Evolutionary conservation across 2,113 vertebrate genomes (phyloP).

Genomic region (Lepus europaeus): DNA sequence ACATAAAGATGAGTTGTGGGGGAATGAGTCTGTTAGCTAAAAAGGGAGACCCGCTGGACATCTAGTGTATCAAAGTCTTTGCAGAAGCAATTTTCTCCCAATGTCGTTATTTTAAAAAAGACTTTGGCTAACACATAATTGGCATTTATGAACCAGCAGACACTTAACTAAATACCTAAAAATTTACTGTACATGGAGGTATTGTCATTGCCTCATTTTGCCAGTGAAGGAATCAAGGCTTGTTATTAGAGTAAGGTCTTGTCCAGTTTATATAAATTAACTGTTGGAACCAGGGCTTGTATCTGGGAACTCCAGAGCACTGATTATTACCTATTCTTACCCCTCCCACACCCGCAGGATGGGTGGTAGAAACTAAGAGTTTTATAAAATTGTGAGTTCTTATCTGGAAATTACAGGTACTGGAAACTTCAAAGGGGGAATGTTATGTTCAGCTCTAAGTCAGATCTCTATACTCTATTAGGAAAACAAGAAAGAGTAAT

Average conservation of each 20-base stretch:
- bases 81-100: neutral
- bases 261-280: neutral
- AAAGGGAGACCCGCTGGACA: neutral
- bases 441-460: neutral
- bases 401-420: neutral
- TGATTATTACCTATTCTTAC: neutral
- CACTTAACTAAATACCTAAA: neutral
- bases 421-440: neutral
- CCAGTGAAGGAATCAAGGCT: neutral
- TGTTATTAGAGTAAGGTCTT: neutral
- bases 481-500: conserved; percentile 44
- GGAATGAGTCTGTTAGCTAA: neutral
- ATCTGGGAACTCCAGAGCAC: neutral
- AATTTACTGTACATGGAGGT: neutral
- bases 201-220: neutral
- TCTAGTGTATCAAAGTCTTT: neutral
- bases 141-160: conserved; percentile 29
- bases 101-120: conserved; percentile 40
- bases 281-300: neutral
- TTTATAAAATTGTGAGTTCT: neutral
- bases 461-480: neutral
- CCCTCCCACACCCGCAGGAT: neutral
- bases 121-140: neutral
- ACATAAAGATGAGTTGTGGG: neutral
- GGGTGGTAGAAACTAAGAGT: neutral